Evolutionary conservation across 2,888 invertebrate genomes (phyloP).

Genomic region (Tetranychus truncatus): DNA sequence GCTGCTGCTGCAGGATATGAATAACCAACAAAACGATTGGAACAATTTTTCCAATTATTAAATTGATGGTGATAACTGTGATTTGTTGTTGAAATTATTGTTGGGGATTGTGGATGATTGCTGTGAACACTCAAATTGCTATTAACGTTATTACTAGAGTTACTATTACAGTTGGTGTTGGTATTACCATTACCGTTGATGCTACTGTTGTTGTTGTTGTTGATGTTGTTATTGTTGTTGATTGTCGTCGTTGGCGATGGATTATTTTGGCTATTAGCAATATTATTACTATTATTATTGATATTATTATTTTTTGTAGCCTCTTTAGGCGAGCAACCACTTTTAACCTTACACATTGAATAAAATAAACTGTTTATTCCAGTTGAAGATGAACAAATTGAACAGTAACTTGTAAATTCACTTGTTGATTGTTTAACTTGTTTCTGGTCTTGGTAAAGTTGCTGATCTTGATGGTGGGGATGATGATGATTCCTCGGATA

Average conservation of each 20-base stretch:
- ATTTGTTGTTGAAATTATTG: neutral
- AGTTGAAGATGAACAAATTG: neutral
- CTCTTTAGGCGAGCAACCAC: neutral
- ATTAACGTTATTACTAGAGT: neutral
- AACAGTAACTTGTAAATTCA: neutral
- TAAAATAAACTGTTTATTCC: neutral
- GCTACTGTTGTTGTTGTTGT: neutral
- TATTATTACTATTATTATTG: neutral
- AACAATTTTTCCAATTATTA: constrained; percentile 1
- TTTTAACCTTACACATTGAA: neutral
- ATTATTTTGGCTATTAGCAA: no score
- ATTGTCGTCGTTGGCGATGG: neutral
- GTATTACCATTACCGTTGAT: neutral
- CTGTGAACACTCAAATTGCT: constrained; percentile 11
- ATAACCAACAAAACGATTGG: neutral
- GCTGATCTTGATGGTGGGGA: neutral
- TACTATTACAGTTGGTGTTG: neutral
- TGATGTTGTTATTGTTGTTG: neutral
- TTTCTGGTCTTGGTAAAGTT: neutral
- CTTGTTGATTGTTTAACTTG: constrained; percentile 1
- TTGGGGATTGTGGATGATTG: constrained; percentile 8
- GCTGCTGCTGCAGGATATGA: neutral
- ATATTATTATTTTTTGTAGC: neutral
- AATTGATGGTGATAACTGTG: constrained; percentile 13
- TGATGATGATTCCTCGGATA: neutral